These are phyloP conservation scores for Hemiscyllium ocellatum DNA, from an alignment of 2,113 vertebrate species.

Conservation along the genomic window DNA sequence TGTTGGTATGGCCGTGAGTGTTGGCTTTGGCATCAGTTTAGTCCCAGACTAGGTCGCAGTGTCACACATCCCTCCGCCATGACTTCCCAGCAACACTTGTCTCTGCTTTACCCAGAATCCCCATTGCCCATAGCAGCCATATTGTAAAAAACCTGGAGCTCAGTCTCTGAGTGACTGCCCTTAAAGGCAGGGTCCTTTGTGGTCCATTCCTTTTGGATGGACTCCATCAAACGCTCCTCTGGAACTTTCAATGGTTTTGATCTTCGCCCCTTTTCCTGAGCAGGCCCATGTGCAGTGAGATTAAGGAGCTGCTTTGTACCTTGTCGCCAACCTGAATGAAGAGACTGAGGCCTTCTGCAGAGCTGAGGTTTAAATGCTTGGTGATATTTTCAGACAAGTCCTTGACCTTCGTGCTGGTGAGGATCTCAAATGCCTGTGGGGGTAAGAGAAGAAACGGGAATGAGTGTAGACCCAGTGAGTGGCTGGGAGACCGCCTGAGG, in stretches of 20 bases:
- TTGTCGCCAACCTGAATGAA: constrained; percentile 89
- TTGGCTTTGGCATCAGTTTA: too few species aligned
- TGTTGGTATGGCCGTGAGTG: too few species aligned
- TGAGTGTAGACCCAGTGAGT: background rate
- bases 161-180: too few species aligned
- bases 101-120: too few species aligned
- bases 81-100: too few species aligned
- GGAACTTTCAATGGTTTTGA: background rate
- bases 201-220: too few species aligned
- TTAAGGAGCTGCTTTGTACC: constrained; percentile 52
- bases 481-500: background rate
- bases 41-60: too few species aligned
- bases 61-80: too few species aligned
- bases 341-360: constrained; percentile 84
- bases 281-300: too few species aligned
- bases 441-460: background rate
- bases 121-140: too few species aligned
- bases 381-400: constrained; percentile 68
- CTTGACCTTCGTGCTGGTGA: constrained; percentile 66
- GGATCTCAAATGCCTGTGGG: constrained; percentile 77
- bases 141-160: too few species aligned
- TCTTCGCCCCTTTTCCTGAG: background rate
- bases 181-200: too few species aligned
- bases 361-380: constrained; percentile 62
- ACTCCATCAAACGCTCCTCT: background rate